phyloP scores from a whole-genome alignment of 2,797 vertebrate genomes.

The Pangasius sanitwongsei region DNA sequence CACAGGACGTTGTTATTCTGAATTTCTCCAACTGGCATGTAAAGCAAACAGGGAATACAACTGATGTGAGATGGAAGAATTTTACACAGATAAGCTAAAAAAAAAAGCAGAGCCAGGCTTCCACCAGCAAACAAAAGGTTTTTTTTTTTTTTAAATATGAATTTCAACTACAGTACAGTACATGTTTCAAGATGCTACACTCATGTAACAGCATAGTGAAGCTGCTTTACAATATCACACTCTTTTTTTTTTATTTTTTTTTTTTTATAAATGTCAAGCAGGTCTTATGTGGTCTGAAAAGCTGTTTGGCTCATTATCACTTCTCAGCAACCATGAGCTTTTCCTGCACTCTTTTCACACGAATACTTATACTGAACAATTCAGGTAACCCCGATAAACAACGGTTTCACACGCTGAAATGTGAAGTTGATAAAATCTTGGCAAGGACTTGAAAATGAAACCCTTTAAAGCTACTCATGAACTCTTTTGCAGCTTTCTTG shows the following conservation, averaged over 20 bases:
- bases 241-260: neutral
- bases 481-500: neutral
- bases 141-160: neutral
- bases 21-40: neutral
- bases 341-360: neutral
- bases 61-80: neutral
- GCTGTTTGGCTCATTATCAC: conserved; percentile 4
- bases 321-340: neutral
- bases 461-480: too few species aligned
- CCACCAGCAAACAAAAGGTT: too few species aligned
- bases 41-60: neutral
- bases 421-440: neutral
- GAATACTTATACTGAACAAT: neutral
- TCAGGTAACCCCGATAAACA: neutral
- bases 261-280: neutral
- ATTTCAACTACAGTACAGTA: neutral
- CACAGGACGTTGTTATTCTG: neutral
- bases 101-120: neutral
- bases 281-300: neutral
- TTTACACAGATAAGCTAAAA: neutral
- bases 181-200: neutral
- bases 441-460: neutral
- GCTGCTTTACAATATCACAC: conserved; percentile 5
- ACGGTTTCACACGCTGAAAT: neutral
- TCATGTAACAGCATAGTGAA: neutral